A percentile compares a stretch with the other conserved stretches of the same genome.
These are phyloP conservation scores for Micrasema minimum DNA, from an alignment of 1,140 invertebrate genomes.

Conservation along the genomic window DNA sequence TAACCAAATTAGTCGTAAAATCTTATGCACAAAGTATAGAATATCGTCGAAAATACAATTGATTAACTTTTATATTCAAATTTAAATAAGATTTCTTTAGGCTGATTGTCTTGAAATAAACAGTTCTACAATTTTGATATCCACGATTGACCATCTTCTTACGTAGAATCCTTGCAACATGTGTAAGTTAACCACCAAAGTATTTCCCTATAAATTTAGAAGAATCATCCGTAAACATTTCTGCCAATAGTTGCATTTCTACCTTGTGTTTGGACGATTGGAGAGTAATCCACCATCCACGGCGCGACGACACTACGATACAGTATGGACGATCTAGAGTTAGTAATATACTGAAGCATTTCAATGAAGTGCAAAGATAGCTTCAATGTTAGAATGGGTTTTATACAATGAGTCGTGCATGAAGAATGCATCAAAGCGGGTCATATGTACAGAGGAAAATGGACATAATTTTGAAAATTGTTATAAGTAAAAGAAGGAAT, in stretches of 20 bases:
- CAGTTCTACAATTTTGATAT: too few relatives aligned
- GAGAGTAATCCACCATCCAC: background rate
- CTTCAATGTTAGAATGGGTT: conserved; percentile 25
- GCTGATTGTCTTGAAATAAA: too few relatives aligned
- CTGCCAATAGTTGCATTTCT: background rate
- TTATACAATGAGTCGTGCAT: conserved; percentile 36
- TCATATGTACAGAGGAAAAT: conserved; percentile 34
- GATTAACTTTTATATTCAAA: too few relatives aligned
- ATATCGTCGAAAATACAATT: too few relatives aligned
- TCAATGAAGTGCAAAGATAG: conserved; percentile 28
- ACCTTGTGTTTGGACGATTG: conserved; percentile 1
- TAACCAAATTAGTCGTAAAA: too few relatives aligned
- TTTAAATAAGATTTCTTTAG: too few relatives aligned
- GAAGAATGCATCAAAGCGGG: conserved; percentile 36
- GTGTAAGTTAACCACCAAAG: too few relatives aligned
- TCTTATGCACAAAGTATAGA: too few relatives aligned
- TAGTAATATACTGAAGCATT: conserved; percentile 1
- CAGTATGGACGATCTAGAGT: conserved; percentile 36
- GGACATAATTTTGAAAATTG: conserved; percentile 27
- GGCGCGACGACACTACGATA: conserved; percentile 1
- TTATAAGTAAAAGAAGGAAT: conserved; percentile 28
- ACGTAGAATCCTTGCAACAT: background rate
- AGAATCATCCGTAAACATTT: background rate
- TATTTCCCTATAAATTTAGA: background rate
- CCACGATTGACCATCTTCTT: background rate